phyloP scores from a whole-genome alignment of 2,113 vertebrate genomes.

The Corapipo altera region DNA sequence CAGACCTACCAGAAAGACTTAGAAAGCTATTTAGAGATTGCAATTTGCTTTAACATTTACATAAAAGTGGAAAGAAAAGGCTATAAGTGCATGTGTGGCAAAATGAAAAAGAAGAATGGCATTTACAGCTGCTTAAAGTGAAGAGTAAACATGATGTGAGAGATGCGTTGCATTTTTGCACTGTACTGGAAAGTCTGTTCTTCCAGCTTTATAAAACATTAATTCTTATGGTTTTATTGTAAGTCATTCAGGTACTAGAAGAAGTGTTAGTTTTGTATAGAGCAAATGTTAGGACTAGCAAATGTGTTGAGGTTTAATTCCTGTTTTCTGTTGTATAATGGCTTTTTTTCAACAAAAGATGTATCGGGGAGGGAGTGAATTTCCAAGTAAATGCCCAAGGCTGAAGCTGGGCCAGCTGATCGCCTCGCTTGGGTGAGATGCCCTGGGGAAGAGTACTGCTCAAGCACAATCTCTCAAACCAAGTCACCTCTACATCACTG shows the following conservation, averaged over 20 bases:
- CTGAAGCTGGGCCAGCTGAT: neutral
- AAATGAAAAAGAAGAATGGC: neutral
- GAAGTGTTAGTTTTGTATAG: neutral
- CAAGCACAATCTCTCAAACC: neutral
- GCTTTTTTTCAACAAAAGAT: neutral
- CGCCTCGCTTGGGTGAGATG: neutral
- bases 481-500: neutral
- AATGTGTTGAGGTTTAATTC: neutral
- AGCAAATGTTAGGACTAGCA: neutral
- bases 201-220: neutral
- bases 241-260: neutral
- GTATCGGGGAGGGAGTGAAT: neutral
- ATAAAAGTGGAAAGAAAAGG: neutral
- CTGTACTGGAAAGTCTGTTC: neutral
- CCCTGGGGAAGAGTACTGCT: neutral
- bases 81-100: neutral
- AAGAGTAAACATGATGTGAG: neutral
- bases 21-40: neutral
- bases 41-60: neutral
- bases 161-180: neutral
- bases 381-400: neutral
- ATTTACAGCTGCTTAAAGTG: neutral
- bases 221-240: neutral
- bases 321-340: neutral
- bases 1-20: neutral